These are phyloP conservation scores for Calyptomena viridis DNA, from an alignment of 2,113 vertebrate species.

Conservation along the genomic window DNA sequence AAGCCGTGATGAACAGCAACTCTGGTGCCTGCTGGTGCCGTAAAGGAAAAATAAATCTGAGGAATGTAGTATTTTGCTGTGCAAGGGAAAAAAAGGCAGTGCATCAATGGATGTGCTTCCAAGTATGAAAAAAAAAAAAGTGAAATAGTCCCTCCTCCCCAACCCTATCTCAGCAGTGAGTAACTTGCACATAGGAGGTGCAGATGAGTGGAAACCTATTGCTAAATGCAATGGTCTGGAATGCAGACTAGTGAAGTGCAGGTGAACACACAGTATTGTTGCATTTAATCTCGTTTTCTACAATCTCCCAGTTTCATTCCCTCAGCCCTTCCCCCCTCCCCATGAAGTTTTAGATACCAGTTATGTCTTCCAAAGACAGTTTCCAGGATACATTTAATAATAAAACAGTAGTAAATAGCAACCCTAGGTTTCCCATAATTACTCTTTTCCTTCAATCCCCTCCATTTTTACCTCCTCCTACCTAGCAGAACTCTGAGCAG, in stretches of 20 bases:
- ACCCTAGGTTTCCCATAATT: background rate
- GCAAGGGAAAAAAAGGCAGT: constrained; percentile 10
- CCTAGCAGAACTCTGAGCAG: background rate
- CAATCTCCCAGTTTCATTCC: background rate
- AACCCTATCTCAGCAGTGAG: background rate
- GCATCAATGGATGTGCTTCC: background rate
- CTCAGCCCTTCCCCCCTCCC: background rate
- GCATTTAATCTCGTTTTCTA: background rate
- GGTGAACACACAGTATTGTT: background rate
- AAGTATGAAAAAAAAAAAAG: background rate
- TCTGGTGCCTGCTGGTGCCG: constrained; percentile 20
- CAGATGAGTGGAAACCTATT: background rate
- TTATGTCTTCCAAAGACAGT: constrained; percentile 15
- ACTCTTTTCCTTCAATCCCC: background rate
- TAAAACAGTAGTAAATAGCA: background rate
- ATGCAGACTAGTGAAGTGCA: background rate
- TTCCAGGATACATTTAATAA: constrained; percentile 37
- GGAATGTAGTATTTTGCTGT: constrained; percentile 20
- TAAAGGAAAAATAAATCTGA: background rate
- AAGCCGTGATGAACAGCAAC: constrained; percentile 33
- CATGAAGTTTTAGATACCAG: background rate
- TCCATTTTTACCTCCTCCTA: background rate
- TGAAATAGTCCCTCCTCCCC: background rate
- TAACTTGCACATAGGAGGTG: background rate
- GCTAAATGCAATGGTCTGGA: background rate